Conservation (phyloP, 2,888 invertebrate species). For the Perdita meconis region DNA sequence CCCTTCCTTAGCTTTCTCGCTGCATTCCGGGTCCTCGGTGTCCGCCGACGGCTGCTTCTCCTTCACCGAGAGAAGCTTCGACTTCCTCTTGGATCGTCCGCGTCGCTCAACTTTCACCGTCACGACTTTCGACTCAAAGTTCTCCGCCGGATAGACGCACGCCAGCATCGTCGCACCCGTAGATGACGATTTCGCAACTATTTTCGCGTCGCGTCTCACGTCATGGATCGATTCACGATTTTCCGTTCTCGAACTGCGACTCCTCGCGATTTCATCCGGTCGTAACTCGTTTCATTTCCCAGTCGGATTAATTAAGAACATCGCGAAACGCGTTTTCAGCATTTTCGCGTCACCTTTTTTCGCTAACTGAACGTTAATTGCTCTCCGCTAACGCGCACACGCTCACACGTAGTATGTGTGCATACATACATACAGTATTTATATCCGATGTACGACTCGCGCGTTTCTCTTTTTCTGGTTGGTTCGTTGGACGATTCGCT, state of each 20-base stretch:
- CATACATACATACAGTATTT: too few relatives aligned
- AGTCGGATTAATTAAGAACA: conserved; percentile 30
- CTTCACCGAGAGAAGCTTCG: conserved; percentile 74
- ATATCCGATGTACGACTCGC: not conserved
- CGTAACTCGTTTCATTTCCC: conserved; percentile 11
- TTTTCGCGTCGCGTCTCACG: conserved; percentile 22
- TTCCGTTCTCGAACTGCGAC: not conserved
- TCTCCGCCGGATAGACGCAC: conserved; percentile 82
- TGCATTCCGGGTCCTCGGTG: conserved; percentile 51
- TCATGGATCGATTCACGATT: not conserved
- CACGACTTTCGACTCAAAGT: conserved; percentile 79
- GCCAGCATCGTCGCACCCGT: conserved; percentile 76
- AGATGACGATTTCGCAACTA: conserved; percentile 35
- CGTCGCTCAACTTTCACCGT: conserved; percentile 78
- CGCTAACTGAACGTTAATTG: conserved; percentile 13
- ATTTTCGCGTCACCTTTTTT: not conserved
- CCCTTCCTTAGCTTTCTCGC: conserved; percentile 46
- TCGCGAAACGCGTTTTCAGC: not conserved
- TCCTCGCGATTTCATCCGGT: conserved; percentile 28
- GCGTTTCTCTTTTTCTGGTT: not conserved
- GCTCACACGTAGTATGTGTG: too few relatives aligned
- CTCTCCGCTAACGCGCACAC: not conserved
- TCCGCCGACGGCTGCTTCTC: conserved; percentile 63
- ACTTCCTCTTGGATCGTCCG: conserved; percentile 78
- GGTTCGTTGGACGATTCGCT: not conserved